Percentiles rank a stretch among this genome's conserved stretches.
Evolutionary conservation across 2,888 invertebrate genomes (phyloP).

Genomic region (Alsophila aescularia): DNA sequence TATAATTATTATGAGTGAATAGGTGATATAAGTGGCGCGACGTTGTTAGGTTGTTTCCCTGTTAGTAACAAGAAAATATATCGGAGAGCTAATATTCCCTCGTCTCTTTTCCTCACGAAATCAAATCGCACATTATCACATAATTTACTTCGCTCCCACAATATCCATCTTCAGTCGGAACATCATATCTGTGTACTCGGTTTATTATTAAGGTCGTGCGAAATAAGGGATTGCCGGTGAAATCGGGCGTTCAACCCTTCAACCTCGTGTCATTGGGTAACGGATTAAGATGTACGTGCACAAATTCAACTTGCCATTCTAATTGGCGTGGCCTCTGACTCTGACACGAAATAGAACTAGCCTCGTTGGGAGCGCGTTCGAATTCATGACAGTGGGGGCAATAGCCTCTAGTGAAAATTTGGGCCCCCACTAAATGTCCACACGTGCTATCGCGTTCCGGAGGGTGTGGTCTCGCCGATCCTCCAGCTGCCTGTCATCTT

Average conservation of each 20-base stretch:
- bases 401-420: constrained; percentile 5
- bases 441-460: constrained; percentile 8
- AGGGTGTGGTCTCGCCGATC: constrained; percentile 8
- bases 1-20: too few relatives aligned
- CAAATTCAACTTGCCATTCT: constrained; percentile 20
- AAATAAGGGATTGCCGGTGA: constrained; percentile 18
- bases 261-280: constrained; percentile 12
- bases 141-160: background rate
- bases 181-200: constrained; percentile 18
- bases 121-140: background rate
- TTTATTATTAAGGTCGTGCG: constrained; percentile 29
- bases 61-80: too few relatives aligned
- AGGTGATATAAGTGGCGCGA: too few relatives aligned
- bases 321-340: constrained; percentile 24
- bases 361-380: constrained; percentile 1
- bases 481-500: constrained; percentile 2
- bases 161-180: constrained; percentile 10
- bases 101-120: background rate
- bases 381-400: constrained; percentile 3
- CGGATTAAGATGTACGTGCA: constrained; percentile 14
- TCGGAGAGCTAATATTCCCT: too few relatives aligned
- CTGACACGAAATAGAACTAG: constrained; percentile 14
- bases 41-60: too few relatives aligned
- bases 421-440: constrained; percentile 7
- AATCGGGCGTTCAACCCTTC: constrained; percentile 22